Evolutionary conservation across 2,797 vertebrate genomes (phyloP).

Genomic region (Chrysocyon brachyurus): DNA sequence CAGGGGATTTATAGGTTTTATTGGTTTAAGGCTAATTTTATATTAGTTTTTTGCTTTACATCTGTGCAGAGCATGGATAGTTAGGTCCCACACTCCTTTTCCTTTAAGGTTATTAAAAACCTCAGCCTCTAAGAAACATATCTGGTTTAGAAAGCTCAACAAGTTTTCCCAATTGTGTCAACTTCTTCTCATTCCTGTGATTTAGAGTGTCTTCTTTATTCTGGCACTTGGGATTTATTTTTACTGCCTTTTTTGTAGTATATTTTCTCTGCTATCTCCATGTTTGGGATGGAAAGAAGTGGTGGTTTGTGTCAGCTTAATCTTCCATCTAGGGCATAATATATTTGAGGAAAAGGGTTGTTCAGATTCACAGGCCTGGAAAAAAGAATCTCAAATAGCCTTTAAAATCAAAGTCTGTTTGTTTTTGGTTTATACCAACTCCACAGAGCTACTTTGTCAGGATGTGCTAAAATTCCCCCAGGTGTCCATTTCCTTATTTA

Average conservation of each 20-base stretch:
- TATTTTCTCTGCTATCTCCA: neutral
- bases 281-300: neutral
- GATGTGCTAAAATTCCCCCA: neutral
- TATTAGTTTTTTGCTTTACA: neutral
- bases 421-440: neutral
- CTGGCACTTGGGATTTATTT: neutral
- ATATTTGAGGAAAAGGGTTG: neutral
- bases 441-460: neutral
- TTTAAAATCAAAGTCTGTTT: conserved; percentile 5
- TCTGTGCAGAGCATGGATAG: neutral
- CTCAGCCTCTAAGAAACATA: neutral
- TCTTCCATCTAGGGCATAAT: neutral
- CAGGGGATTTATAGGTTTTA: neutral
- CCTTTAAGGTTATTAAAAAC: neutral
- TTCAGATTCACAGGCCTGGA: neutral
- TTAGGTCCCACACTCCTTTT: neutral
- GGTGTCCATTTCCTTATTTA: neutral
- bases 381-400: conserved; percentile 36
- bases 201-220: neutral
- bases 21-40: neutral
- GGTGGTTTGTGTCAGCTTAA: neutral
- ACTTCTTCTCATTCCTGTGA: neutral
- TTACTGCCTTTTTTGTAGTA: neutral
- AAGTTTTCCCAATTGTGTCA: neutral
- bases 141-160: neutral